Conservation (phyloP, 1,140 invertebrate species). For the Sitophilus oryzae region DNA sequence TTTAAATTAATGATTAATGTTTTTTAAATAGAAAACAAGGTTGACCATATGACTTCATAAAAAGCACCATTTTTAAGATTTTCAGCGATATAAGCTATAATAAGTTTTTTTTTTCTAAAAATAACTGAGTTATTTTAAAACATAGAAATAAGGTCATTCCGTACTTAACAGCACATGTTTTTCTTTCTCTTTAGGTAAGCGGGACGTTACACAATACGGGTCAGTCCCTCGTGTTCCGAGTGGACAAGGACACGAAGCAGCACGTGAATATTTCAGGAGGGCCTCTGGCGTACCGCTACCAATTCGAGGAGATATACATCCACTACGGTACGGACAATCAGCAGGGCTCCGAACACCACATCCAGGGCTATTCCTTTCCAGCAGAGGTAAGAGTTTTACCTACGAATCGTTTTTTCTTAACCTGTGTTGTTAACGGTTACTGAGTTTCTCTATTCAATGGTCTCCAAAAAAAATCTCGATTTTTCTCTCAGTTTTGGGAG, state of each 20-base stretch:
- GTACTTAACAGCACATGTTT: not conserved
- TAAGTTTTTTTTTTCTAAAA: too few species aligned
- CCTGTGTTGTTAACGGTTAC: too few species aligned
- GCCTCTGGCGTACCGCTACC: constrained; percentile 89
- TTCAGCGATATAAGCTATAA: too few species aligned
- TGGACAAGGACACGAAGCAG: constrained; percentile 78
- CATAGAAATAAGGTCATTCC: not conserved
- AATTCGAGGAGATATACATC: constrained; percentile 91
- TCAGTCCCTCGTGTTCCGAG: constrained; percentile 82
- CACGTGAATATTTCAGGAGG: constrained; percentile 92
- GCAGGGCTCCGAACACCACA: constrained; percentile 87
- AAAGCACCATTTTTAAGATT: too few species aligned
- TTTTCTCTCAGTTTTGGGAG: not conserved
- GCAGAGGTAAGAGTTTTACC: constrained; percentile 92
- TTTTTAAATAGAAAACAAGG: too few species aligned
- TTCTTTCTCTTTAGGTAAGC: constrained; percentile 60
- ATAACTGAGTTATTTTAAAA: too few species aligned
- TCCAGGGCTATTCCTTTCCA: constrained; percentile 88
- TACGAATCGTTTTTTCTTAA: too few species aligned
- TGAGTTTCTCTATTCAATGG: not conserved
- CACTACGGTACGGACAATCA: constrained; percentile 86
- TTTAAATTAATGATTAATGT: too few species aligned
- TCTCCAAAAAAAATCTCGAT: not conserved
- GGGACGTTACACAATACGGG: constrained; percentile 84
- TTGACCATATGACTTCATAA: too few species aligned